Percentiles rank a stretch among this genome's conserved stretches.
Evolutionary conservation across 2,888 invertebrate genomes (phyloP).

Genomic region (Polymixis lichenea): DNA sequence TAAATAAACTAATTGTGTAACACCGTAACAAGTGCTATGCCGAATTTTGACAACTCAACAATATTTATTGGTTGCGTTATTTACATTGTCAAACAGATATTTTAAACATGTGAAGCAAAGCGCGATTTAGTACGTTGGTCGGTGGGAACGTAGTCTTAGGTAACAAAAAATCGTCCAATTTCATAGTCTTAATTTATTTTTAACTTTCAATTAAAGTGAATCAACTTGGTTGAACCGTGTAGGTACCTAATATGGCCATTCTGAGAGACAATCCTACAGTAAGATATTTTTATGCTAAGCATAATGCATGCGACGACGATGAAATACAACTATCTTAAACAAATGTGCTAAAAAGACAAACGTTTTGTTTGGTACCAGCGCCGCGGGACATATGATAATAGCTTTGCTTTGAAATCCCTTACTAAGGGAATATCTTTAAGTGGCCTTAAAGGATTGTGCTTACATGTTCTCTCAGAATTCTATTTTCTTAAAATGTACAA

Average conservation of each 20-base stretch:
- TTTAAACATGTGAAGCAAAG: too few species aligned
- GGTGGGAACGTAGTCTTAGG: too few species aligned
- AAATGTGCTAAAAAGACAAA: constrained; percentile 90
- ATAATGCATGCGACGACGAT: constrained; percentile 82
- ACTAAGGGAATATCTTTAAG: constrained; percentile 63
- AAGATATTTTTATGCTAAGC: constrained; percentile 66
- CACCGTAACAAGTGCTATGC: too few species aligned
- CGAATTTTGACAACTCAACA: too few species aligned
- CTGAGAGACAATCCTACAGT: constrained; percentile 33
- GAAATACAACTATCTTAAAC: constrained; percentile 88
- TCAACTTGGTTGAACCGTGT: not conserved
- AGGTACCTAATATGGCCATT: not conserved
- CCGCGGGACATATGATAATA: constrained; percentile 89
- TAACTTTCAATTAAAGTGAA: not conserved
- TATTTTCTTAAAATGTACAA: not conserved
- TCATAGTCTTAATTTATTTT: not conserved
- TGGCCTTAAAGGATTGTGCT: not conserved
- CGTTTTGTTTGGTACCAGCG: constrained; percentile 83
- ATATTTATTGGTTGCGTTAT: too few species aligned
- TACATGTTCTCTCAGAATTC: not conserved
- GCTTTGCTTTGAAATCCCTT: constrained; percentile 78
- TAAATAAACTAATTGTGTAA: too few species aligned
- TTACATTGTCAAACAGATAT: too few species aligned
- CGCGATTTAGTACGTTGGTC: too few species aligned
- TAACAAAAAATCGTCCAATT: too few species aligned